phyloP scores from a whole-genome alignment of 1,140 invertebrate species.

The Microplitis demolitor region DNA sequence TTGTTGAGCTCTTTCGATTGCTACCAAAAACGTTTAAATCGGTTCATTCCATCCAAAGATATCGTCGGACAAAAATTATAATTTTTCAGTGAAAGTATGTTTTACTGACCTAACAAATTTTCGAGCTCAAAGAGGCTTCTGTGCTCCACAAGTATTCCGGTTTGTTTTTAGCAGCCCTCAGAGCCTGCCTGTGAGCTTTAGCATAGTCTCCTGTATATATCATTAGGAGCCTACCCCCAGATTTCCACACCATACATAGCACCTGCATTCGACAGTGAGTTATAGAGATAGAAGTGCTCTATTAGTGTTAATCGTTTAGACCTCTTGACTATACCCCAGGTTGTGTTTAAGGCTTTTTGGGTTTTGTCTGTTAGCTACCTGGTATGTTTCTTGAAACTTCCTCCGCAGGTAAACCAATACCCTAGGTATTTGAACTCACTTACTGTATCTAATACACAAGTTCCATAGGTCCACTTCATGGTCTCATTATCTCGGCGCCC shows the following conservation, averaged over 20 bases:
- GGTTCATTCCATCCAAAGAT: no score
- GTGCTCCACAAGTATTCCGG: no score
- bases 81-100: no score
- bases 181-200: no score
- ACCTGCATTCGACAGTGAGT: constrained; percentile 4
- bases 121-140: no score
- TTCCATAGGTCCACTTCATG: constrained; percentile 11
- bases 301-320: neutral
- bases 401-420: neutral
- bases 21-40: no score
- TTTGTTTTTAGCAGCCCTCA: no score
- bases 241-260: constrained; percentile 22
- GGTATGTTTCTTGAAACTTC: neutral
- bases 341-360: constrained; percentile 17
- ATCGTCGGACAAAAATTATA: no score
- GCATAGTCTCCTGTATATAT: no score
- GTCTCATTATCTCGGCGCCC: neutral
- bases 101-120: no score
- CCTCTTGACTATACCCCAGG: constrained; percentile 7
- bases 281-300: constrained; percentile 14
- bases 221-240: constrained; percentile 9
- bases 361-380: neutral
- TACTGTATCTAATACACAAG: constrained; percentile 6
- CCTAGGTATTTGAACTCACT: constrained; percentile 11
- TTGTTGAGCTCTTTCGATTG: no score